Conservation (phyloP, 2,888 invertebrate species). For the Polydrusus tereticollis region DNA sequence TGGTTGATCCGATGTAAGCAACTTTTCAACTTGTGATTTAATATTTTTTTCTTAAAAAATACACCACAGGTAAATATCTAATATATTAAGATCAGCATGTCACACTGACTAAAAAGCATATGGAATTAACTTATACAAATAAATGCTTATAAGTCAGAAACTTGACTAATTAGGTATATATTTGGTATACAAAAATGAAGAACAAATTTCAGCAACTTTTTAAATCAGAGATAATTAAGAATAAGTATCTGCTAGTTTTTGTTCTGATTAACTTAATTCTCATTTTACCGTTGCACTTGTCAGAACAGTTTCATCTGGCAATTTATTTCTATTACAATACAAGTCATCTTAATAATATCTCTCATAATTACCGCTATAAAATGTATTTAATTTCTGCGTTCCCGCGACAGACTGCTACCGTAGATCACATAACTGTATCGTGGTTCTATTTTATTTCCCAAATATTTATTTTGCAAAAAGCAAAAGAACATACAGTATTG, state of each 20-base stretch:
- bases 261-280: conserved; percentile 43
- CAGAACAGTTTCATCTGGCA: conserved; percentile 43
- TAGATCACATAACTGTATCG: conserved; percentile 42
- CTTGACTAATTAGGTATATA: too few relatives aligned
- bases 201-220: too few relatives aligned
- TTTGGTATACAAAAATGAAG: too few relatives aligned
- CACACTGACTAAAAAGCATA: too few relatives aligned
- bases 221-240: background rate
- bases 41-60: too few relatives aligned
- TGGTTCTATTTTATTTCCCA: conserved; percentile 22
- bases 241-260: conserved; percentile 26
- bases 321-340: conserved; percentile 49
- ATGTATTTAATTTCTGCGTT: conserved; percentile 46
- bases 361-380: conserved; percentile 47
- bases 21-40: too few relatives aligned
- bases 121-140: too few relatives aligned
- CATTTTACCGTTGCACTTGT: conserved; percentile 44
- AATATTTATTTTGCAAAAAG: conserved; percentile 26
- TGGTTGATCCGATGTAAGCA: too few relatives aligned
- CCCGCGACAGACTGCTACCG: conserved; percentile 49
- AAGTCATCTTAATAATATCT: conserved; percentile 47
- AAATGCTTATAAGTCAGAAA: too few relatives aligned
- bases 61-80: too few relatives aligned
- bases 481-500: background rate
- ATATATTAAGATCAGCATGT: too few relatives aligned